These are phyloP conservation scores for Hormiphora californensis DNA, from an alignment of 37 sponge, comb jelly and placozoan species.

Conservation along the genomic window DNA sequence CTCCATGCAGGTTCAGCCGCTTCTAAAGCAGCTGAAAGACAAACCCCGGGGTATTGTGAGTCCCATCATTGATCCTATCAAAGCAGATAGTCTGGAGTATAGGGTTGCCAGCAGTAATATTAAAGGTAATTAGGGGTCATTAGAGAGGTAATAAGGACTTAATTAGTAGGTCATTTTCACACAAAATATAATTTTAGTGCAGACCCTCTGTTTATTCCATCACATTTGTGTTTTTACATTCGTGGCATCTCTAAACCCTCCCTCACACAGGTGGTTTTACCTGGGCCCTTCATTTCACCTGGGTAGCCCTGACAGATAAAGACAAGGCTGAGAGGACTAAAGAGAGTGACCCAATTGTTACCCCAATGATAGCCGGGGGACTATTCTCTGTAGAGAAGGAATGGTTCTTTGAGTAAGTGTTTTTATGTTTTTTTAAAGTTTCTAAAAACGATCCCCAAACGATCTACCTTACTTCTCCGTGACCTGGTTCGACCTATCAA, in stretches of 20 bases:
- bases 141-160: not conserved
- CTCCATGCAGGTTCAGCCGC: too few species aligned
- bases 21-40: not conserved
- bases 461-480: too few species aligned
- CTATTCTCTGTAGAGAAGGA: slow-evolving; percentile 77
- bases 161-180: not conserved
- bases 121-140: slow-evolving; percentile 12
- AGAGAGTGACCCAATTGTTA: slow-evolving; percentile 71
- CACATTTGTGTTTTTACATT: not conserved
- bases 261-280: slow-evolving; percentile 74
- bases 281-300: slow-evolving; percentile 96
- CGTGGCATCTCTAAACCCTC: not conserved
- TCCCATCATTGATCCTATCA: slow-evolving; percentile 90
- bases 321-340: slow-evolving; percentile 58
- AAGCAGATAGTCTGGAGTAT: slow-evolving; percentile 75
- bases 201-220: not conserved
- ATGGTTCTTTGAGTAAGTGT: slow-evolving; percentile 66
- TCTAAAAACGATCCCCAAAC: too few species aligned
- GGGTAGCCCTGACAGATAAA: slow-evolving; percentile 70
- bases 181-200: not conserved
- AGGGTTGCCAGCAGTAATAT: slow-evolving; percentile 78
- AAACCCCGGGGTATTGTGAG: slow-evolving; percentile 59
- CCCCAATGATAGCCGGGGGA: slow-evolving; percentile 99
- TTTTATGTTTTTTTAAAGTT: too few species aligned
- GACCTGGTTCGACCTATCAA: too few species aligned